Evolutionary conservation across 2,797 vertebrate genomes (phyloP).

Genomic region (Natrix natrix): DNA sequence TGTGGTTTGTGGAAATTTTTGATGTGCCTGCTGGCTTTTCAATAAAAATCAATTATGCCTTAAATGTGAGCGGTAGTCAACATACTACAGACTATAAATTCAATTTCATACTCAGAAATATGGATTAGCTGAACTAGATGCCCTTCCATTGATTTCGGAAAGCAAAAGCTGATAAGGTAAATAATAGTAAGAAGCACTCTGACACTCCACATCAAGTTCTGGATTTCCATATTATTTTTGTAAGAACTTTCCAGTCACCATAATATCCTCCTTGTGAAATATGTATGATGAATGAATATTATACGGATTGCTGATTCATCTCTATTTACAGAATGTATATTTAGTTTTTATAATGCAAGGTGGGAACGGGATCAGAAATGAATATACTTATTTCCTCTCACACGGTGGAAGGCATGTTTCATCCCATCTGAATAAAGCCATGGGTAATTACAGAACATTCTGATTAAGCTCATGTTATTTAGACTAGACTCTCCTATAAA

Average conservation of each 20-base stretch:
- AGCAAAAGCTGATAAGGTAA: slow-evolving; percentile 85
- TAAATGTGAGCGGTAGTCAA: slow-evolving; percentile 83
- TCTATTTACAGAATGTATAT: slow-evolving; percentile 75
- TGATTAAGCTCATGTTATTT: slow-evolving; percentile 61
- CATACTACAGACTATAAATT: slow-evolving; percentile 84
- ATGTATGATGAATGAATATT: slow-evolving; percentile 83
- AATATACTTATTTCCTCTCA: slow-evolving; percentile 70
- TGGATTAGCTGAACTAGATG: slow-evolving; percentile 86
- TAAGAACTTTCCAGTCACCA: slow-evolving; percentile 77
- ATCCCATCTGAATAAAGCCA: slow-evolving; percentile 63
- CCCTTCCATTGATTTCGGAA: slow-evolving; percentile 85
- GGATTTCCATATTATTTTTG: slow-evolving; percentile 84
- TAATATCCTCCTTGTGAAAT: slow-evolving; percentile 82
- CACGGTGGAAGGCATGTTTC: slow-evolving; percentile 55
- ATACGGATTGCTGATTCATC: slow-evolving; percentile 82
- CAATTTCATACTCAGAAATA: slow-evolving; percentile 87
- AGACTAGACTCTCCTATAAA: slow-evolving; percentile 57
- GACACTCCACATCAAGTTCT: slow-evolving; percentile 82
- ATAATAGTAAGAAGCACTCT: slow-evolving; percentile 82
- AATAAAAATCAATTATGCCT: slow-evolving; percentile 94
- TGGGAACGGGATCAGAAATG: slow-evolving; percentile 65
- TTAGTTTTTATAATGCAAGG: slow-evolving; percentile 74
- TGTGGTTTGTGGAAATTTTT: slow-evolving; percentile 85
- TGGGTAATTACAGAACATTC: slow-evolving; percentile 67
- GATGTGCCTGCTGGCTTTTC: slow-evolving; percentile 89